Conservation (phyloP, 2,888 invertebrate species). For the Rhagonycha lutea region DNA sequence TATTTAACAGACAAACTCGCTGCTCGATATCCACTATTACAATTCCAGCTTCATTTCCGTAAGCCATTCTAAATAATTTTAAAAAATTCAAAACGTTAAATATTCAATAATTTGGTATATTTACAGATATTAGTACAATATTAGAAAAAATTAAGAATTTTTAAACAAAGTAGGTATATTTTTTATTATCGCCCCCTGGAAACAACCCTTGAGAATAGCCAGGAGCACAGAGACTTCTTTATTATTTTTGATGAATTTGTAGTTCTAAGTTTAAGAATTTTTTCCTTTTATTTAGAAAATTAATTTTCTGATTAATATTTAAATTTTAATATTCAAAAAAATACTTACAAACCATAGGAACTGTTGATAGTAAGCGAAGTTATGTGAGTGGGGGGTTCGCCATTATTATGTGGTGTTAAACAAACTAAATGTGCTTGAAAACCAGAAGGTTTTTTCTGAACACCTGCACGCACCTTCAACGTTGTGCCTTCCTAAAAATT, state of each 20-base stretch:
- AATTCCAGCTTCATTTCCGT: constrained; percentile 95
- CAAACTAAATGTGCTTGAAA: constrained; percentile 97
- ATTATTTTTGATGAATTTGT: too few relatives aligned
- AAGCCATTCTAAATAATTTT: constrained; percentile 76
- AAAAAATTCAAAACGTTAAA: neutral
- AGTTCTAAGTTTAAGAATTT: too few relatives aligned
- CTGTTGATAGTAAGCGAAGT: constrained; percentile 93
- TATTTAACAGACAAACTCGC: constrained; percentile 84
- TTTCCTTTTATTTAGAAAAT: too few relatives aligned
- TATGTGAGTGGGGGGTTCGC: constrained; percentile 82
- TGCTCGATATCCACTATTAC: constrained; percentile 94
- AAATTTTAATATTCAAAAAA: neutral
- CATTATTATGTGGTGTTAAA: constrained; percentile 81
- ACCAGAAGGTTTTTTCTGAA: constrained; percentile 88
- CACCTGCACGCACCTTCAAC: constrained; percentile 73
- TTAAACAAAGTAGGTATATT: too few relatives aligned
- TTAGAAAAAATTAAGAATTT: too few relatives aligned
- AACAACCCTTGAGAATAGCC: constrained; percentile 36
- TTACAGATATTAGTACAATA: too few relatives aligned
- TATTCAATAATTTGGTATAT: too few relatives aligned
- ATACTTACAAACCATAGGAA: constrained; percentile 93
- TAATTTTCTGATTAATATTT: too few relatives aligned
- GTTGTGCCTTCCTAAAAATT: constrained; percentile 52
- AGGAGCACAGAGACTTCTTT: too few relatives aligned
- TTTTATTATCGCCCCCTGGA: too few relatives aligned